Evolutionary conservation across 2,888 invertebrate genomes (phyloP), one percentile per base, ranked within the genome.

Genomic region (Panopea generosa): DNA sequence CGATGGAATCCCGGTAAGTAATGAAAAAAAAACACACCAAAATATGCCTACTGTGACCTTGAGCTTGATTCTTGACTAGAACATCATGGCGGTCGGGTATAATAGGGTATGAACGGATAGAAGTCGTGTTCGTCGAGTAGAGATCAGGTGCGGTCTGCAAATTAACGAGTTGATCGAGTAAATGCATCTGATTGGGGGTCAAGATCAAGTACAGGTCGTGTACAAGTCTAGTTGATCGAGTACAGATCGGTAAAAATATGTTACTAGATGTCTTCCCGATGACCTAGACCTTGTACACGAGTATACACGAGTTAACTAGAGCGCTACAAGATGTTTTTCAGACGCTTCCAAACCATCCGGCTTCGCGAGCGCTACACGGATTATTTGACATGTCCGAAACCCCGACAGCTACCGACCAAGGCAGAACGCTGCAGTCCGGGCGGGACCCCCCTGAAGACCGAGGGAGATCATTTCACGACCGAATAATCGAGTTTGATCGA

Each of bases 361-460:
- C 18, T 29, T 27, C 55, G 26, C 55, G 52, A 55, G 9, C 29
- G 29, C 55, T 55, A 29, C 55, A 29, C 45, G 14, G 59, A 59
- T 26, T 24, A 40, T 18, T 59, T 20, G 18, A 29, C 38, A 40
- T 40, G 9, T 3, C 38, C 14, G 43, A 43, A 59, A 59, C 43
- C 59, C 59, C 40, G 43, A 59, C 59, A 2, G 59, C 56, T 56
- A 56, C 56, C 56, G 56, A 56, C 56, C 29, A 56, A 40, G 43
- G 53, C 11, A 18, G 53, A 52, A 4, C 53, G 3, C 53, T 24
- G 22, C 53, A 24, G 24, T 3, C 53, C 16, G 22, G 20, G 43
- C 43, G 11, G 40, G 22, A 24, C 59, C 33, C 43, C 22, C 4
- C 43, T 59, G 59, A 38, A 38, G 59, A 59, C 59, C 29, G 27